Evolutionary conservation across 1,140 invertebrate species (phyloP).

Genomic region (Gryllus bimaculatus): DNA sequence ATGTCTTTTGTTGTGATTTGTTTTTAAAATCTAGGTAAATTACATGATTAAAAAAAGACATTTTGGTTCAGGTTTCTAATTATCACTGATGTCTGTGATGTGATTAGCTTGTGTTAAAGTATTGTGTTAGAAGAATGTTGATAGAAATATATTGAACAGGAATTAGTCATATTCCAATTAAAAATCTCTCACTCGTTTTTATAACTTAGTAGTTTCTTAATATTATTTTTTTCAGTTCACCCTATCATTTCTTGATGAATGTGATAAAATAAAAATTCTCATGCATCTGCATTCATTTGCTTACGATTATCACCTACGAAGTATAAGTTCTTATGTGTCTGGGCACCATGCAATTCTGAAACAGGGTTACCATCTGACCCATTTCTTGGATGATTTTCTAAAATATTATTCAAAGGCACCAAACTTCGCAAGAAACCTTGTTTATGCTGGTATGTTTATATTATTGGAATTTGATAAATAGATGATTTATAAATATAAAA

Average conservation of each 20-base stretch:
- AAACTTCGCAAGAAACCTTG: conserved; percentile 69
- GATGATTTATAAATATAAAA: too few species aligned
- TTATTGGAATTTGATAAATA: conserved; percentile 19
- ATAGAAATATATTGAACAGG: too few species aligned
- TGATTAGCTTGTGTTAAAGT: too few species aligned
- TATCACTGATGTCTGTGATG: too few species aligned
- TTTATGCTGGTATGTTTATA: conserved; percentile 51
- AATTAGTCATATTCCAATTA: too few species aligned
- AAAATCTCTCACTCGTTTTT: too few species aligned
- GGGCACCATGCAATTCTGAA: conserved; percentile 50
- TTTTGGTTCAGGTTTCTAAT: background rate
- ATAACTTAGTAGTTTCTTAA: too few species aligned
- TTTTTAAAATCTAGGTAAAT: background rate
- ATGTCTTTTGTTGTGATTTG: background rate
- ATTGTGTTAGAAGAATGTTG: too few species aligned
- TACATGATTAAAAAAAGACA: background rate
- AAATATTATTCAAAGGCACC: conserved; percentile 78
- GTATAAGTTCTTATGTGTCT: conserved; percentile 59
- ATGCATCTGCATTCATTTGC: conserved; percentile 83
- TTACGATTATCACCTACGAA: conserved; percentile 76
- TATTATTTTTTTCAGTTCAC: conserved; percentile 46
- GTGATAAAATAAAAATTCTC: conserved; percentile 60
- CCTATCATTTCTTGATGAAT: conserved; percentile 63
- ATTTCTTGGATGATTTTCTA: conserved; percentile 72
- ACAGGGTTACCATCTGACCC: conserved; percentile 62